phyloP scores from a whole-genome alignment of 1,140 invertebrate genomes.

The Asobara japonica region DNA sequence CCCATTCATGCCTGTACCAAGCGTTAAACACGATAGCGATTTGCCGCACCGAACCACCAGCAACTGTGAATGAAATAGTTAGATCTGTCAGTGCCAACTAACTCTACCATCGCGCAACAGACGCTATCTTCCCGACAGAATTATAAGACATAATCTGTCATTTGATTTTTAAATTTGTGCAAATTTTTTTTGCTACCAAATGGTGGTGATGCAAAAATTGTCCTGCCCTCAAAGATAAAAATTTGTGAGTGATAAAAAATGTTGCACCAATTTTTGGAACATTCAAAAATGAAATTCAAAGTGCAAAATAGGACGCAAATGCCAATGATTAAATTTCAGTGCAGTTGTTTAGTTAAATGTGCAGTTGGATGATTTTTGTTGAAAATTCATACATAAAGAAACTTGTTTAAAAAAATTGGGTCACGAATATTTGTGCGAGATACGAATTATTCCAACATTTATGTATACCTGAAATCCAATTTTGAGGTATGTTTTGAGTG shows the following conservation, averaged over 20 bases:
- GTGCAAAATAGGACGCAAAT: not conserved
- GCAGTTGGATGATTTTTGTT: not conserved
- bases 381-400: not conserved
- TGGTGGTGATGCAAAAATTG: too few relatives aligned
- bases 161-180: not conserved
- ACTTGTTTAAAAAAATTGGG: not conserved
- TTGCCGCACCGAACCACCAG: slow-evolving; percentile 20
- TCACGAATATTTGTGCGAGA: too few relatives aligned
- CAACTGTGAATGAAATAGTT: slow-evolving; percentile 60
- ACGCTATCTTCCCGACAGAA: slow-evolving; percentile 31
- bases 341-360: not conserved
- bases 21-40: slow-evolving; percentile 25
- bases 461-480: slow-evolving; percentile 31
- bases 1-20: slow-evolving; percentile 32
- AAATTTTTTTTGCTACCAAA: too few relatives aligned
- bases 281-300: slow-evolving; percentile 5
- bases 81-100: slow-evolving; percentile 60
- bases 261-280: not conserved
- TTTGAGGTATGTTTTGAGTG: slow-evolving; percentile 30
- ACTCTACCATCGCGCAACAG: slow-evolving; percentile 51
- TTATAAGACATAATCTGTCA: not conserved
- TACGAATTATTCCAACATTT: too few relatives aligned
- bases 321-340: not conserved
- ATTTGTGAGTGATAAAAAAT: not conserved
- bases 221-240: too few relatives aligned